Evolutionary conservation across 1,140 invertebrate species (phyloP).

Genomic region (Choristoneura fumiferana): DNA sequence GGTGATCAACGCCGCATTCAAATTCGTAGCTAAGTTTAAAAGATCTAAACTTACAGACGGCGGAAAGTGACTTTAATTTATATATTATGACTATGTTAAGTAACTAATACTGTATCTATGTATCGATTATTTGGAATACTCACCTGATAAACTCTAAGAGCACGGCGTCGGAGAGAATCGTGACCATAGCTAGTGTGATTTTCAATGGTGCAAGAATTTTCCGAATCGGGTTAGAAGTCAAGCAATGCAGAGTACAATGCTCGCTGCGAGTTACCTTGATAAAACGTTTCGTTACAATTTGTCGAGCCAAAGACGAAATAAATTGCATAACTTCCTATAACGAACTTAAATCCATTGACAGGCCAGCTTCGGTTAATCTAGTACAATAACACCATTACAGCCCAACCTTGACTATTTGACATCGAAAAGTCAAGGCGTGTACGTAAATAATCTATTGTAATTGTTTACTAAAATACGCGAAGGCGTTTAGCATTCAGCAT

Average conservation of each 20-base stretch:
- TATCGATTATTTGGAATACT: too few relatives aligned
- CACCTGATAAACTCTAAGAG: too few relatives aligned
- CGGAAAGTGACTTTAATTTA: too few relatives aligned
- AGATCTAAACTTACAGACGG: too few relatives aligned
- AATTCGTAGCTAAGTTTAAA: too few relatives aligned
- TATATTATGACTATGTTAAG: too few relatives aligned
- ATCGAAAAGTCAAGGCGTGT: slow-evolving; percentile 57
- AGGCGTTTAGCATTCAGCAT: slow-evolving; percentile 20
- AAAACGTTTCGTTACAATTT: slow-evolving; percentile 14
- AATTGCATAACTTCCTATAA: slow-evolving; percentile 17
- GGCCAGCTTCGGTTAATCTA: slow-evolving; percentile 7
- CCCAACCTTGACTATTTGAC: slow-evolving; percentile 41
- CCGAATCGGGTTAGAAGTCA: slow-evolving; percentile 6
- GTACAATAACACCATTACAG: slow-evolving; percentile 38
- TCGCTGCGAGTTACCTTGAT: slow-evolving; percentile 3
- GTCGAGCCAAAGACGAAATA: background rate
- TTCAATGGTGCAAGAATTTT: background rate
- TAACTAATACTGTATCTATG: too few relatives aligned
- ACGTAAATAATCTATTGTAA: slow-evolving; percentile 32
- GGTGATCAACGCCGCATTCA: too few relatives aligned
- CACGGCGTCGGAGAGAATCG: too few relatives aligned
- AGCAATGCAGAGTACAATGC: background rate
- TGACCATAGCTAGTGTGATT: background rate
- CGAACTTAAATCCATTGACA: slow-evolving; percentile 11
- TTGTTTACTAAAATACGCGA: slow-evolving; percentile 51